Percentiles rank a stretch among this genome's conserved stretches.
Evolutionary conservation across 2,113 vertebrate genomes (phyloP).

Genomic region (Stomatorhinus ivindoensis): DNA sequence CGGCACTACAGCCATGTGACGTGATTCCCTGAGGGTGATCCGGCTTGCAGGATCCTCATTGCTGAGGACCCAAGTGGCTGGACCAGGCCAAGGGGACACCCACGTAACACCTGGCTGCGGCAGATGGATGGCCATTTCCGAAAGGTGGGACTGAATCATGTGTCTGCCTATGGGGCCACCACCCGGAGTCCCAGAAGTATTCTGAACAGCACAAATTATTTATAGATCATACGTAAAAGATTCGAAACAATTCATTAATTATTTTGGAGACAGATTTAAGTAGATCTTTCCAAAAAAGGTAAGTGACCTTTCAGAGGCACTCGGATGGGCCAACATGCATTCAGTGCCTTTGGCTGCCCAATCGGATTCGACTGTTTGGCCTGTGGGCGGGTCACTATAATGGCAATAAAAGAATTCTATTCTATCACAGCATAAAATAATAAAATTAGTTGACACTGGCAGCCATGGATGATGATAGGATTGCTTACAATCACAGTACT

Average conservation of each 20-base stretch:
- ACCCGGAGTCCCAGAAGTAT: background rate
- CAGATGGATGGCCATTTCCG: too few relatives aligned
- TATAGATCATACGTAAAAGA: background rate
- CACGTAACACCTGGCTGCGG: too few relatives aligned
- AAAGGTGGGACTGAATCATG: background rate
- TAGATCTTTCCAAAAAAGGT: background rate
- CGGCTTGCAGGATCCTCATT: too few relatives aligned
- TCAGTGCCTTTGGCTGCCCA: background rate
- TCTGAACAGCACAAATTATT: background rate
- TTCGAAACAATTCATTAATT: background rate
- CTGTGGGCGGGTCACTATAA: background rate
- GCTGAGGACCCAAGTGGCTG: too few relatives aligned
- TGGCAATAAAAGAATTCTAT: background rate
- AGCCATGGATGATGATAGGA: background rate
- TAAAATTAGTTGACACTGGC: background rate
- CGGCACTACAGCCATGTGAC: too few relatives aligned
- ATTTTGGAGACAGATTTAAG: background rate
- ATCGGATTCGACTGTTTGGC: background rate
- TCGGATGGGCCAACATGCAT: background rate
- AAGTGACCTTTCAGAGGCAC: background rate
- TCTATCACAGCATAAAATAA: background rate
- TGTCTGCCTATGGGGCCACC: too few relatives aligned
- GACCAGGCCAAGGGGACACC: too few relatives aligned
- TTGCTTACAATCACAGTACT: background rate
- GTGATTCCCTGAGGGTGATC: too few relatives aligned